phyloP scores from a whole-genome alignment of 2,888 invertebrate species.

The Argyresthia goedartella region DNA sequence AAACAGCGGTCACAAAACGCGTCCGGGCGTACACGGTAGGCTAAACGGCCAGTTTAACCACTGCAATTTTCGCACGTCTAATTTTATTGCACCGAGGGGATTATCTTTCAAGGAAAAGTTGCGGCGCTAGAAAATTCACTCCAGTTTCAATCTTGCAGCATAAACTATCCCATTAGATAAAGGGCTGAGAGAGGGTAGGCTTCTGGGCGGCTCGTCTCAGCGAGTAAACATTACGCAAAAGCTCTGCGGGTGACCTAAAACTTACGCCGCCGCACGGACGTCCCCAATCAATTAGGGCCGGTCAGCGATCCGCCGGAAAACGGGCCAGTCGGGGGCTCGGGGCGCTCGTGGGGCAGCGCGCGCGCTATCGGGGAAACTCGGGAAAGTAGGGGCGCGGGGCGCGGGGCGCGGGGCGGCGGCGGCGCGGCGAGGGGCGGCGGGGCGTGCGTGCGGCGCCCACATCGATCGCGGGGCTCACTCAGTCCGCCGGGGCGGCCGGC shows the following conservation, averaged over 20 bases:
- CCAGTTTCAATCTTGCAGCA: no score
- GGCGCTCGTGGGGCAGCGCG: constrained; percentile 58
- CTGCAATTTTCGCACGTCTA: no score
- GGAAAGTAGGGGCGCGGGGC: constrained; percentile 50
- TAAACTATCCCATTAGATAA: no score
- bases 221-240: constrained; percentile 26
- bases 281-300: constrained; percentile 68
- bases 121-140: no score
- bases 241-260: constrained; percentile 64
- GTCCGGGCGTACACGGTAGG: no score
- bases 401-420: constrained; percentile 27
- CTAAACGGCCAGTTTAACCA: no score
- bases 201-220: no score
- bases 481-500: constrained; percentile 71
- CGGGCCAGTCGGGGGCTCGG: not conserved
- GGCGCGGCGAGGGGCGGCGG: constrained; percentile 57
- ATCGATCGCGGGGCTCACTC: constrained; percentile 39
- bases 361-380: constrained; percentile 69
- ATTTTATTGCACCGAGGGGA: no score
- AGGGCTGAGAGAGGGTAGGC: no score
- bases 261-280: constrained; percentile 56
- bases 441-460: constrained; percentile 36
- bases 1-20: no score
- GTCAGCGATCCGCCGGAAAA: constrained; percentile 66
- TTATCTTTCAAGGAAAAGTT: no score